Evolutionary conservation across 2,888 invertebrate genomes (phyloP).

Genomic region (Megaustenia siamemsis): DNA sequence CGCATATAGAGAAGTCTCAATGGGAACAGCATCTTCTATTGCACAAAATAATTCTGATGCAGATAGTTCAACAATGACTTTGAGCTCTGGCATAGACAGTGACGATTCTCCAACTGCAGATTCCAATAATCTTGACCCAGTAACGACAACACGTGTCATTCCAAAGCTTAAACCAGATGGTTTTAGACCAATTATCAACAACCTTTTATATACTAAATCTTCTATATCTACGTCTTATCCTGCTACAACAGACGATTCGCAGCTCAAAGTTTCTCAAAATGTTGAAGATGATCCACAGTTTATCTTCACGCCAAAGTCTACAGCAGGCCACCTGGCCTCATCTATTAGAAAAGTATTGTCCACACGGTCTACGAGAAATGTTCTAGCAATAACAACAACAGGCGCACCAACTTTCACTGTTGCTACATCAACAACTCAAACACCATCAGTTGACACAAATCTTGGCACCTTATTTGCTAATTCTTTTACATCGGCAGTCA

Average conservation of each 20-base stretch:
- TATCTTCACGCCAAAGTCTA: not conserved
- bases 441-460: not conserved
- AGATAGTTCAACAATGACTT: not conserved
- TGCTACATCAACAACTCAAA: not conserved
- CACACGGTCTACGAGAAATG: not conserved
- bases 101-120: not conserved
- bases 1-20: not conserved
- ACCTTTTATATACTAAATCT: not conserved
- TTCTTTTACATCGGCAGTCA: not conserved
- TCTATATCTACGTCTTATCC: not conserved
- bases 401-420: not conserved
- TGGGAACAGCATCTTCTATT: not conserved
- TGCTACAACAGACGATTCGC: not conserved
- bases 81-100: not conserved
- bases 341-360: not conserved
- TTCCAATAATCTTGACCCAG: not conserved
- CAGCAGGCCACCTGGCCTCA: no score
- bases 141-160: not conserved
- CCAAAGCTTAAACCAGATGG: not conserved
- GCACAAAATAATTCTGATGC: not conserved
- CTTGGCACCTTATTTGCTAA: not conserved
- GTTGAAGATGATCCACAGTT: not conserved
- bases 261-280: not conserved
- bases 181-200: not conserved
- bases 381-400: not conserved